Conservation (phyloP, 2,888 invertebrate species). For the Mechanitis mazaeus region DNA sequence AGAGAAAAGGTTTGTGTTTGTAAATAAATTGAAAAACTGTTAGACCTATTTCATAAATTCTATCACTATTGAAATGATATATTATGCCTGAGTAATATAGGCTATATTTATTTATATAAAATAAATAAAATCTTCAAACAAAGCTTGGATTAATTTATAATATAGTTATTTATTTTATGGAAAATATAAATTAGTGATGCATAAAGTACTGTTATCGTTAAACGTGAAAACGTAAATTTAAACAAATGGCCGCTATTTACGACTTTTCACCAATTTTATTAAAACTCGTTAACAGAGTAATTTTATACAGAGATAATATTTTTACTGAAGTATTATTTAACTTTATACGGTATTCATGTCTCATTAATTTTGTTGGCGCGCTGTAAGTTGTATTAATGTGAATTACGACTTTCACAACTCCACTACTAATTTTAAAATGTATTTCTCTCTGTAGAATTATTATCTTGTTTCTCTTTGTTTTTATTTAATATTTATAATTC, state of each 20-base stretch:
- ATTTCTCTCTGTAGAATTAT: neutral
- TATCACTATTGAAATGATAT: too few species aligned
- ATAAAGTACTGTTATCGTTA: constrained; percentile 20
- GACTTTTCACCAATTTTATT: constrained; percentile 23
- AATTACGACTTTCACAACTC: constrained; percentile 46
- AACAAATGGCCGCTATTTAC: constrained; percentile 22
- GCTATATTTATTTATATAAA: too few species aligned
- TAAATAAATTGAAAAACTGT: too few species aligned
- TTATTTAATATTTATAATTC: too few species aligned
- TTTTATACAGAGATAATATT: constrained; percentile 19
- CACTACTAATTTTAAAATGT: constrained; percentile 38
- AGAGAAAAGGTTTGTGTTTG: too few species aligned
- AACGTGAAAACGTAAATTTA: constrained; percentile 21
- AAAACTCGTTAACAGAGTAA: constrained; percentile 8
- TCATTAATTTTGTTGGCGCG: constrained; percentile 29
- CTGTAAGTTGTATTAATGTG: constrained; percentile 48
- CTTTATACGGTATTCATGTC: constrained; percentile 36
- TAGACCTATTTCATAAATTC: too few species aligned
- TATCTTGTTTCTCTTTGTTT: too few species aligned
- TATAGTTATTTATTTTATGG: neutral
- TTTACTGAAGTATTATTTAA: constrained; percentile 38
- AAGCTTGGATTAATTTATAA: neutral
- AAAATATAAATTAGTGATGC: constrained; percentile 21
- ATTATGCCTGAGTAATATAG: too few species aligned
- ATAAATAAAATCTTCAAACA: too few species aligned